These are phyloP conservation scores for Balanococcus diminutus DNA, from an alignment of 2,888 invertebrate species.

Conservation along the genomic window DNA sequence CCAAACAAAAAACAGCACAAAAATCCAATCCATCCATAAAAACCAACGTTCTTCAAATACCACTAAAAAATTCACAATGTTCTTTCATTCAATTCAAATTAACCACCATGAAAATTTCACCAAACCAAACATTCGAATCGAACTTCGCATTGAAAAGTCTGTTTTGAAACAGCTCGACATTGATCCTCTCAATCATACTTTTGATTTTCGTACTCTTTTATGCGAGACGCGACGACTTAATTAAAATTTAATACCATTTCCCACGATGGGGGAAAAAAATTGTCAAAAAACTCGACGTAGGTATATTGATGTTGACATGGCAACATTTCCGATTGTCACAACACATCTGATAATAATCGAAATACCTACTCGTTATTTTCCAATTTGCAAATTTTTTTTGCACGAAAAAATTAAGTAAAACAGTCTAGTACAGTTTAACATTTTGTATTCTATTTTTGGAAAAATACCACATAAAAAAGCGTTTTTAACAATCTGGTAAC, in stretches of 20 bases:
- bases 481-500: conserved; percentile 35
- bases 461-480: conserved; percentile 39
- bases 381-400: background rate
- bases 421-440: background rate
- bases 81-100: too few species aligned
- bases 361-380: background rate
- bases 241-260: background rate
- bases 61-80: too few species aligned
- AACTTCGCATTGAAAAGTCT: too few species aligned
- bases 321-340: conserved; percentile 2
- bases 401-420: conserved; percentile 10
- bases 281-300: background rate
- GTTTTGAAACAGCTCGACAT: background rate
- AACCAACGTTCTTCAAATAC: too few species aligned
- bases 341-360: conserved; percentile 1
- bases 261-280: background rate
- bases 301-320: conserved; percentile 36
- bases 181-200: background rate
- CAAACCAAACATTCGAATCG: too few species aligned
- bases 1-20: too few species aligned
- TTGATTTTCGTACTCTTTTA: background rate
- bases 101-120: too few species aligned
- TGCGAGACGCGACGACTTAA: background rate
- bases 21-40: too few species aligned
- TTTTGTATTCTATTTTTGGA: conserved; percentile 17